Conservation (phyloP, 2,113 vertebrate species). For the Macquaria australasica region DNA sequence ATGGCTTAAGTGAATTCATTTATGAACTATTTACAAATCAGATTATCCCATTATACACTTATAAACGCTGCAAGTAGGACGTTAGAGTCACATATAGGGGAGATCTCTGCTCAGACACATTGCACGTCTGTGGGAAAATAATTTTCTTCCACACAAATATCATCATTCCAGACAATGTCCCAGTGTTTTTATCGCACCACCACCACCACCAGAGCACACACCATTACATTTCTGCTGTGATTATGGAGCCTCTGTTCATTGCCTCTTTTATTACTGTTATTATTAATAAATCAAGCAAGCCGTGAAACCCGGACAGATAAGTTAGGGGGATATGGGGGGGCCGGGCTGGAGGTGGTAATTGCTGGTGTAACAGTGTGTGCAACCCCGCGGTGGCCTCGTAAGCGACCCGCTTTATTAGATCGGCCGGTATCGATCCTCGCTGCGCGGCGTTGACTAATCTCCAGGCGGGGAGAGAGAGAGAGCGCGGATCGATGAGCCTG, state of each 20-base stretch:
- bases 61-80: neutral
- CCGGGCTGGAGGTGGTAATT: conserved; percentile 72
- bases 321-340: conserved; percentile 22
- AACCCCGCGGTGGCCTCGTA: conserved; percentile 78
- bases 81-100: neutral
- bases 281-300: conserved; percentile 77
- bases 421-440: conserved; percentile 82
- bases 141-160: conserved; percentile 52
- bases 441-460: conserved; percentile 80
- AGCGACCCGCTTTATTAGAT: conserved; percentile 85
- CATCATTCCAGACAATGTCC: conserved; percentile 62
- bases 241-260: conserved; percentile 71
- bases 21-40: neutral
- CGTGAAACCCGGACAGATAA: conserved; percentile 57
- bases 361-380: conserved; percentile 80
- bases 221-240: conserved; percentile 65
- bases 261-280: conserved; percentile 75
- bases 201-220: conserved; percentile 26
- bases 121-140: neutral
- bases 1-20: neutral
- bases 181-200: conserved; percentile 49
- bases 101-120: neutral
- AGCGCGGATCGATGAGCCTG: conserved; percentile 74
- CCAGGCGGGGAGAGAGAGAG: conserved; percentile 51
- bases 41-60: neutral